phyloP scores from a whole-genome alignment of 2,113 vertebrate genomes.

The Xenopus tropicalis region DNA sequence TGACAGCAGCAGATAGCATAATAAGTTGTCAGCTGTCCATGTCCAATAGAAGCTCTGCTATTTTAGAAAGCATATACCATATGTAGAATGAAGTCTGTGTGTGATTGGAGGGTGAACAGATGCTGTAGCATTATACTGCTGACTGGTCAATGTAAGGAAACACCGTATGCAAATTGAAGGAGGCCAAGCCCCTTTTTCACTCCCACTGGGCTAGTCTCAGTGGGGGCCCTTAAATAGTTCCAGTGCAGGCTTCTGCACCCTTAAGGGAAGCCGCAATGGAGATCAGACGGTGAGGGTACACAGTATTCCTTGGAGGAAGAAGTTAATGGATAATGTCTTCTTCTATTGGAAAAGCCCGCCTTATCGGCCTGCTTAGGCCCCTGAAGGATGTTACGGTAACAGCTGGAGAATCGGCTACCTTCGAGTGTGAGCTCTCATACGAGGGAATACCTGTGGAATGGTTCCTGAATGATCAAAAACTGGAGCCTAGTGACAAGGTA shows the following conservation, averaged over 20 bases:
- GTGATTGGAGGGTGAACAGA: constrained; percentile 73
- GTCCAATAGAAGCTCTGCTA: constrained; percentile 78
- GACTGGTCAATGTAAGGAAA: constrained; percentile 70
- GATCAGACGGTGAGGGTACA: constrained; percentile 61
- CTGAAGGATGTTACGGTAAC: constrained; percentile 91
- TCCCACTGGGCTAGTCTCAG: constrained; percentile 51
- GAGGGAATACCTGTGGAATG: constrained; percentile 91
- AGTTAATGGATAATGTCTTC: constrained; percentile 74
- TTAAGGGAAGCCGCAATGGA: constrained; percentile 66
- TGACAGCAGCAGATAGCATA: constrained; percentile 70
- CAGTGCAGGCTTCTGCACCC: constrained; percentile 62
- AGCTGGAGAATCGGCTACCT: constrained; percentile 92
- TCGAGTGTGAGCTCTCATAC: constrained; percentile 93
- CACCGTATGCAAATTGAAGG: constrained; percentile 68
- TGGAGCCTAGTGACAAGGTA: constrained; percentile 93
- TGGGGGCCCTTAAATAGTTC: constrained; percentile 57
- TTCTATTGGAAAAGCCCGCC: constrained; percentile 83
- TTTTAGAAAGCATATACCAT: constrained; percentile 89
- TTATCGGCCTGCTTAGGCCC: constrained; percentile 79
- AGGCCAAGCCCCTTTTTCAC: constrained; percentile 53
- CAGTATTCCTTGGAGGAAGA: constrained; percentile 56
- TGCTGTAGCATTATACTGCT: constrained; percentile 66
- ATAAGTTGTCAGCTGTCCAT: constrained; percentile 63
- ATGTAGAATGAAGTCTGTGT: constrained; percentile 69
- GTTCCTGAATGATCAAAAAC: constrained; percentile 85